Evolutionary conservation across 2,888 invertebrate species (phyloP), one percentile per base, ranked within the genome.

Genomic region (Drosophila suboccidentalis): DNA sequence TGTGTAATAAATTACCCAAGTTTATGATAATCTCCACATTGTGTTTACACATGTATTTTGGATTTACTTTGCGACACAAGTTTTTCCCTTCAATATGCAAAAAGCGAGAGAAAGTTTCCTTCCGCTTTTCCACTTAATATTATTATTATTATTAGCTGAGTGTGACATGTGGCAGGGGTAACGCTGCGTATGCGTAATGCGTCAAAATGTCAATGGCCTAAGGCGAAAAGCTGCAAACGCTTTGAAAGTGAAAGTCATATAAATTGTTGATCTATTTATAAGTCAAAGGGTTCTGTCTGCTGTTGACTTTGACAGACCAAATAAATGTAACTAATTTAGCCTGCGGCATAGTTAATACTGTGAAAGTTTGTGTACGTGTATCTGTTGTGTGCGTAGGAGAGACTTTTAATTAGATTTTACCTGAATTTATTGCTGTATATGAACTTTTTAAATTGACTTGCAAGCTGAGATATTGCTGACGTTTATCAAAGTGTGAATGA

Each of bases 1-100:
- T 76, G 54, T 46, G 71, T 72, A 78, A 85, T 86, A 83, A 80
- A 85, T 85, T 82, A 70, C 62, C 60, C 69, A 78, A 78, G 67
- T 80, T 80, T 76, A 86, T 78, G 83, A 71, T 82, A 83, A 83
- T 74, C 82, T 78, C 57, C 41, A 17, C 74, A 69, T 76, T 72
- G 74, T 82, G 84, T 82, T 82, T 82, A 84, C 82, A 73, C 75
- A 78, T 82, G 82, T 85, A 71, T 73, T 78, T 80, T 53, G 71
- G 82, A 82, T 82, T 82, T 77, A 85, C 80, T 82, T 82, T 68
- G 59, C 75, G 46, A 65, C 41, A 46, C 59, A 66, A 70, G 43
- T 69, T 71, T 65, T 62, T 75, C 39, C 54, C 50, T 54, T 22
- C 22, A 26, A 65, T 39, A 65, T 73, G 70, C 50, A 60, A 72